Percentiles rank a stretch among this genome's conserved stretches.
These are phyloP conservation scores for Galagoides demidoff DNA, from an alignment of 2,797 vertebrate species.

Conservation along the genomic window DNA sequence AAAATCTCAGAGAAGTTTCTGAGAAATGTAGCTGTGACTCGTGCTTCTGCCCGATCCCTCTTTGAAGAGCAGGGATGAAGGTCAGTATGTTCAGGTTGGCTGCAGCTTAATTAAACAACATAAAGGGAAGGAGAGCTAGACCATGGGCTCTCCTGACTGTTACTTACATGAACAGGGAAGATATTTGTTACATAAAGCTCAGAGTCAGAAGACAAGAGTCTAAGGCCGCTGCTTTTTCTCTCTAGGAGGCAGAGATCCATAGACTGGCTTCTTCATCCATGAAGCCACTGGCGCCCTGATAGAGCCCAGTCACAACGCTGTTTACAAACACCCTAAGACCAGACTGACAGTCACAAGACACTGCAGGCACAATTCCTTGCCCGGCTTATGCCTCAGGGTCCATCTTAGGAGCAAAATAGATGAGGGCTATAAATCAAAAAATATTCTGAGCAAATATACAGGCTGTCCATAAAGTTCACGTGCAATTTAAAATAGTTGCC, in stretches of 20 bases:
- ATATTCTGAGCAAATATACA: constrained; percentile 56
- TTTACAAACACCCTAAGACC: constrained; percentile 72
- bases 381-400: constrained; percentile 13
- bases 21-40: neutral
- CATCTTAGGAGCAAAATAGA: constrained; percentile 56
- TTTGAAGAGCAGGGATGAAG: constrained; percentile 51
- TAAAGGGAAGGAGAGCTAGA: constrained; percentile 71
- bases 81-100: constrained; percentile 75
- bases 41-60: constrained; percentile 21
- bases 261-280: neutral
- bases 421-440: neutral
- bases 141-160: neutral
- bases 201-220: constrained; percentile 56
- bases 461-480: too few relatives aligned
- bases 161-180: constrained; percentile 44
- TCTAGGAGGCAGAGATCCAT: constrained; percentile 49
- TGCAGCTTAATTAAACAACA: constrained; percentile 81
- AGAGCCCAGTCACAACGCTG: constrained; percentile 25
- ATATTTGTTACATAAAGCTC: constrained; percentile 51
- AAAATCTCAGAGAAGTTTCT: neutral
- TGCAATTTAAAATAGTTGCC: too few relatives aligned
- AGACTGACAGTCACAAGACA: constrained; percentile 47
- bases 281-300: constrained; percentile 12
- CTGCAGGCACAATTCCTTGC: neutral
- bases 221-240: constrained; percentile 54